Evolutionary conservation across 53 echinoderm and acorn worm genomes (phyloP).

Genomic region (Zoroaster sp.): DNA sequence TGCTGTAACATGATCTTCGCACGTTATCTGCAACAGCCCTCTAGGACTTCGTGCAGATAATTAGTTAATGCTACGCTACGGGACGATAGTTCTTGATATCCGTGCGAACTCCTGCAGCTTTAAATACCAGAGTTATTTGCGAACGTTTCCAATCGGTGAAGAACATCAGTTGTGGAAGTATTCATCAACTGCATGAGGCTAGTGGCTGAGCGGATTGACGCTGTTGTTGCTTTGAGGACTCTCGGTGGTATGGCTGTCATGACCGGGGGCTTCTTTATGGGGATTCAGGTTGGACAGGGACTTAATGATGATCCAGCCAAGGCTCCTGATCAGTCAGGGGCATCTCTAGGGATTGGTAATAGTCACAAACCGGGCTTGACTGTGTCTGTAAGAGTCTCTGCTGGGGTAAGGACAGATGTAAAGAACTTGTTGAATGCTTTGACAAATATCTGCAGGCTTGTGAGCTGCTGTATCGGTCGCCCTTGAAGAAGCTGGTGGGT

Average conservation of each 20-base stretch:
- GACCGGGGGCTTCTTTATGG: not conserved
- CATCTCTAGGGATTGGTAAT: not conserved
- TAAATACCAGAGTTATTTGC: constrained; percentile 15
- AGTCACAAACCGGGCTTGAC: not conserved
- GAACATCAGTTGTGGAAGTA: not conserved
- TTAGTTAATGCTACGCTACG: constrained; percentile 8
- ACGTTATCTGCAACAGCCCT: constrained; percentile 36
- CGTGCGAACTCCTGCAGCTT: not conserved
- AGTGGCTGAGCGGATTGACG: not conserved
- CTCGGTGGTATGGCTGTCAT: not conserved
- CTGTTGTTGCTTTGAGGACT: not conserved
- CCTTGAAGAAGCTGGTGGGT: not conserved
- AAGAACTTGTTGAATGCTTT: constrained; percentile 20
- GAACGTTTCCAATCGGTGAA: constrained; percentile 14
- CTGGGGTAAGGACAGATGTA: not conserved
- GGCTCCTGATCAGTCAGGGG: not conserved
- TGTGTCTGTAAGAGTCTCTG: not conserved
- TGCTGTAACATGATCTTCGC: not conserved
- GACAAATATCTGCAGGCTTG: not conserved
- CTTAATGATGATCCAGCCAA: not conserved
- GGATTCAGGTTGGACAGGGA: not conserved
- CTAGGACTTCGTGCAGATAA: not conserved
- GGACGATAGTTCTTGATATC: constrained; percentile 28
- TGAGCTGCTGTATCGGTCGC: not conserved
- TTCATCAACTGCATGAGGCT: not conserved